phyloP scores from a whole-genome alignment of 2,888 invertebrate species.

The Periphyllus acericola region DNA sequence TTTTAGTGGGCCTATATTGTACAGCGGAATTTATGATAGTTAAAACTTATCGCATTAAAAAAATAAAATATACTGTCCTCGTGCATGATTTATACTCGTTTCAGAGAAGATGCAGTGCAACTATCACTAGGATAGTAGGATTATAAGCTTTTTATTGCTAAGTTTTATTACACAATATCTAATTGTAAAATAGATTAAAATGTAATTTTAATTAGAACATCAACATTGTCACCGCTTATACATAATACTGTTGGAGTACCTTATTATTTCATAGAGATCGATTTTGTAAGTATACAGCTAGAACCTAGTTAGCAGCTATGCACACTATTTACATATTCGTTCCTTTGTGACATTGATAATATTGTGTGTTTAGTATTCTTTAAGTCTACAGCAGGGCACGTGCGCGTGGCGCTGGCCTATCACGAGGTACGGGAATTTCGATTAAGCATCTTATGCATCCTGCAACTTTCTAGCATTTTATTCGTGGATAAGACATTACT shows the following conservation, averaged over 20 bases:
- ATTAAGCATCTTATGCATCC: no score
- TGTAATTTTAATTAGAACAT: background rate
- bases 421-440: no score
- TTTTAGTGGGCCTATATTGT: background rate
- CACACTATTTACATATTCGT: background rate
- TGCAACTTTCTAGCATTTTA: no score
- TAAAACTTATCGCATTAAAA: background rate
- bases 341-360: background rate
- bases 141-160: background rate
- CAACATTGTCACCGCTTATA: background rate
- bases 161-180: background rate
- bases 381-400: no score
- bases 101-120: background rate
- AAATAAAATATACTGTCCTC: background rate
- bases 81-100: background rate
- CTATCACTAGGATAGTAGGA: background rate
- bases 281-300: background rate
- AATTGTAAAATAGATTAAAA: background rate
- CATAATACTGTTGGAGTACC: background rate
- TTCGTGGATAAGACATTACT: no score
- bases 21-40: background rate
- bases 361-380: background rate
- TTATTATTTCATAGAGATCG: background rate
- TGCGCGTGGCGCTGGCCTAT: no score
- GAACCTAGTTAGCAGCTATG: no score